A percentile compares a stretch with the other conserved stretches of the same genome.
Evolutionary conservation across 1,140 invertebrate species (phyloP).

Genomic region (Saccostrea cuccullata): DNA sequence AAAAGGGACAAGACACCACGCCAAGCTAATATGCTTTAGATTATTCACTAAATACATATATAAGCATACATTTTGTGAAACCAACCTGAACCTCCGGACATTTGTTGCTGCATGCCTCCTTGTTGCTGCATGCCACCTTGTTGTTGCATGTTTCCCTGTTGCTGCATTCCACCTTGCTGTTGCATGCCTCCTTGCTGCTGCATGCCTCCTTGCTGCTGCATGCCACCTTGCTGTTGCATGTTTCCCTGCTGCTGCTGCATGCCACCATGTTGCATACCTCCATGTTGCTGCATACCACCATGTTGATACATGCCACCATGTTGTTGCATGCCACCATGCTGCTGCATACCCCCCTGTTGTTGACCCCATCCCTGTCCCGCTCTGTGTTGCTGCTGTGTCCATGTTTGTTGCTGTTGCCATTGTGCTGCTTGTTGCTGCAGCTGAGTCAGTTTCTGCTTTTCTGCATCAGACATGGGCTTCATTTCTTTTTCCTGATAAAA

Average conservation of each 20-base stretch:
- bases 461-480: slow-evolving; percentile 10
- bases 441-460: slow-evolving; percentile 10
- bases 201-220: not conserved
- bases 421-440: slow-evolving; percentile 23
- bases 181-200: not conserved
- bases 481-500: slow-evolving; percentile 3
- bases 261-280: not conserved
- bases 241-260: not conserved
- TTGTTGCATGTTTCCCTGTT: not conserved
- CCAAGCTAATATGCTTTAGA: too few species aligned
- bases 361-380: not conserved
- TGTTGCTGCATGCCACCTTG: not conserved
- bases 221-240: not conserved
- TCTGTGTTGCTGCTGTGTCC: slow-evolving; percentile 9
- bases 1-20: too few species aligned
- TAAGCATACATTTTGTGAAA: too few species aligned
- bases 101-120: not conserved
- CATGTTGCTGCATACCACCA: not conserved
- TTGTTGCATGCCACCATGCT: not conserved
- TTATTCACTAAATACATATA: too few species aligned
- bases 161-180: not conserved
- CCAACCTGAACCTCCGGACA: too few species aligned
- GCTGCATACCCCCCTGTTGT: not conserved
- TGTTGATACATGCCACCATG: not conserved
- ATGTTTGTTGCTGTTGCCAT: slow-evolving; percentile 16